phyloP scores from a whole-genome alignment of 2,888 invertebrate species.

The Bibio marci region DNA sequence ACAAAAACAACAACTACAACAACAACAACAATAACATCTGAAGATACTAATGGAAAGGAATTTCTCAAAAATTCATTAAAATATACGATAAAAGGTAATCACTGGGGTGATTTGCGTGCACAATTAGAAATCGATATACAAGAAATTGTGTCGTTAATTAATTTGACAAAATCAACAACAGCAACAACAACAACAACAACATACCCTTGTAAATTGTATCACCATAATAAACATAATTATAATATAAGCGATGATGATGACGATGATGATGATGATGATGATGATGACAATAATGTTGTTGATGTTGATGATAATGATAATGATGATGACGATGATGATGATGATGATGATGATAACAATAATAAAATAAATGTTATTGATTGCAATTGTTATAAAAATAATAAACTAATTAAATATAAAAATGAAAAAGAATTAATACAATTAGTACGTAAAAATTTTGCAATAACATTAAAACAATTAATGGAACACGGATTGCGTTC shows the following conservation, averaged over 20 bases:
- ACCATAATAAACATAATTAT: slow-evolving; percentile 9
- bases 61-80: slow-evolving; percentile 69
- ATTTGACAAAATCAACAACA: slow-evolving; percentile 16
- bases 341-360: slow-evolving; percentile 10
- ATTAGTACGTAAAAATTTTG: slow-evolving; percentile 80
- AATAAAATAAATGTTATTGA: slow-evolving; percentile 7
- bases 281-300: slow-evolving; percentile 1
- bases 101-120: slow-evolving; percentile 93
- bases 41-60: neutral
- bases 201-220: slow-evolving; percentile 10
- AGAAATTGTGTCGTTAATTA: slow-evolving; percentile 19
- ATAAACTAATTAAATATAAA: slow-evolving; percentile 13
- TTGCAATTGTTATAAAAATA: slow-evolving; percentile 21
- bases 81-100: slow-evolving; percentile 68
- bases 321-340: slow-evolving; percentile 7
- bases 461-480: slow-evolving; percentile 77
- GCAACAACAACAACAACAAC: neutral
- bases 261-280: neutral
- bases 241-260: no score
- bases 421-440: slow-evolving; percentile 41
- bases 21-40: no score
- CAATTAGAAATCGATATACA: slow-evolving; percentile 52
- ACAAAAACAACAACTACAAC: no score
- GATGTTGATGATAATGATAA: neutral
- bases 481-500: slow-evolving; percentile 79